Base-by-base conservation (phyloP, 2,113 vertebrate genomes). In the Collichthys lucidus region DNA sequence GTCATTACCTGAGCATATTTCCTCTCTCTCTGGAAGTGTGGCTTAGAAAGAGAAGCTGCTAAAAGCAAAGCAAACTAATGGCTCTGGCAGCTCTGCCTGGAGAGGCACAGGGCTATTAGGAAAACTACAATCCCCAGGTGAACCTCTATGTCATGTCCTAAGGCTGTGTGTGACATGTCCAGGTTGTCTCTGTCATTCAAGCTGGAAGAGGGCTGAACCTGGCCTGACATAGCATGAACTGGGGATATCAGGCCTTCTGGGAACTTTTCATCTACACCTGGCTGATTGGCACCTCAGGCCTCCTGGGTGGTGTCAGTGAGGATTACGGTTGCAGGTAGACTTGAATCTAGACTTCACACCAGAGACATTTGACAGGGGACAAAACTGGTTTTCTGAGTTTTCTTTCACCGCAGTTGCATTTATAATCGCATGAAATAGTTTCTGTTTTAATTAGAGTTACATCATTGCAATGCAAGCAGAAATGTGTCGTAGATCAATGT, bases 41-140 rank as follows among this genome's bases (percentile, higher is more conserved):
- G 79, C 84, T 91, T 79, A 89, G 81, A 75, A 84, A 64, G 66
- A 74, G 50, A 77, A 75, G 74, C 79, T 74, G 82, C 89, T 91
- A 82, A 89, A 90, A 92, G 89, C 80, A 89, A 91, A 88, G 85
- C 74, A 86, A 87, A 86, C 89, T 88, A 91, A 88, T 91, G 89
- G 88, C 79, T 83, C 69, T 71, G 84, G 74, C 84, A 87, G 87
- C 79, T 82, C 77, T 42, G 70, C 70, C 83, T 80, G 83, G 86
- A 84, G 82, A 92, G 87, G 83, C 91, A 89, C 77, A 77, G 67
- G 85, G 90, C 90, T 91, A 91, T 93, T 93, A 93, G 88, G 90
- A 90, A 87, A 91, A 91, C 92, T 90, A 90, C 91, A 92, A 93
- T 91, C 86, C 92, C 92, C 91, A 82, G 84, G 90, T 93, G 93